Base-by-base conservation (phyloP, 2,113 vertebrate species). In the rat (Rattus norvegicus) region DNA sequence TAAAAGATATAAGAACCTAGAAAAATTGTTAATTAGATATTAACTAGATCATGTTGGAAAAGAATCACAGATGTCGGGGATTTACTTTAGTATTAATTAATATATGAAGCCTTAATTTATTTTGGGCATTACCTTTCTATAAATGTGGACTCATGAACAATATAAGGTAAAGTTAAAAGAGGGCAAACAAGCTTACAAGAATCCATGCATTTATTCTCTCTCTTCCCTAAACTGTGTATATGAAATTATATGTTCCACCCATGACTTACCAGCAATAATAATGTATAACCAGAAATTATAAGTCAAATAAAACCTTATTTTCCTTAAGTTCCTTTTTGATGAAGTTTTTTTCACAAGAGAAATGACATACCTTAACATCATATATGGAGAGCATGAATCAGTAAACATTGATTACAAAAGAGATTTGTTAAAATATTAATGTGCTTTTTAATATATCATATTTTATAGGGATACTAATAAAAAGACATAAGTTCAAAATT, bases 61-160 rank as follows among this genome's bases (percentile, higher is more conserved):
- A 16, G 30, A 4, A 33, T 1, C 28, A 19, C 54, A 52, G 30
- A 2, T 33, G 1, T 54, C 0, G 2, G 26, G 4, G 6, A 33
- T 12, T 54, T 30, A 17, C 7, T 19, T 79, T 7, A 54, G 17
- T 52, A 52, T 33, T 33, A 54, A 54, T 79, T 52, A 33, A 33
- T 52, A 17, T 33, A 54, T 0, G 49, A 79, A 52, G 49, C 52
- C 26, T 30, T 16, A 33, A 17, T 28, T 7, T 28, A 54, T 9
- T 54, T 4, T 79, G 76, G 7, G 49, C 28, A 33, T 1, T 19
- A 54, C 14, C 28, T 54, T 54, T 52, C 12, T 52, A 7, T 54
- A 79, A 30, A 7, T 17, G 17, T 2, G 14, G 11, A 52, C 0
- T 79, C 49, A 4, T 33, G 7, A 54, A 79, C 76, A 79, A 16